phyloP scores from a whole-genome alignment of 2,797 vertebrate species.

The Ficedula albicollis region DNA sequence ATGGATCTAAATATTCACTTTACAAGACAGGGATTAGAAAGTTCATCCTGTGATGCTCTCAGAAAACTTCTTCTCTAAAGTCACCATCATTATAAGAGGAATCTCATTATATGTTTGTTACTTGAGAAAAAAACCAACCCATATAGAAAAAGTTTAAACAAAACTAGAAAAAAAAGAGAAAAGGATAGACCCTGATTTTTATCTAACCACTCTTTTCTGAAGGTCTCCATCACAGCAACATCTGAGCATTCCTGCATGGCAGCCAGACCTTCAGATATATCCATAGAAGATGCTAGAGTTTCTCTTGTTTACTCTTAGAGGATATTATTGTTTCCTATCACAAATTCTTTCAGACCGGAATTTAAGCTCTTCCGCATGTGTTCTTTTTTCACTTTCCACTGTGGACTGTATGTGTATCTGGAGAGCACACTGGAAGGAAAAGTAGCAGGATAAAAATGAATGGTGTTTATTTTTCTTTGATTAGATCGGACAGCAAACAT shows the following conservation, averaged over 20 bases:
- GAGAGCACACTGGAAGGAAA: not conserved
- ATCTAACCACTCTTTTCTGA: not conserved
- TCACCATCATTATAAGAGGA: not conserved
- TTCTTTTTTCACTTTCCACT: not conserved
- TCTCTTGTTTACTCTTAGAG: not conserved
- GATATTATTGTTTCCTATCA: not conserved
- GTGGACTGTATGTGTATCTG: not conserved
- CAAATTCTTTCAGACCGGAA: not conserved
- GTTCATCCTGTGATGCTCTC: not conserved
- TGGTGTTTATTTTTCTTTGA: constrained; percentile 27
- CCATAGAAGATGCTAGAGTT: not conserved
- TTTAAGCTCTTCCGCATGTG: not conserved
- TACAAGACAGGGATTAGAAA: not conserved
- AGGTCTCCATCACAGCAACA: not conserved
- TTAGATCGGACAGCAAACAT: not conserved
- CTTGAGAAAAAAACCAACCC: not conserved
- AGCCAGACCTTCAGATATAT: not conserved
- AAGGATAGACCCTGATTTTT: not conserved
- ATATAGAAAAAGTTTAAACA: not conserved
- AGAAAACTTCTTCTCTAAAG: not conserved
- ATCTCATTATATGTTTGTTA: not conserved
- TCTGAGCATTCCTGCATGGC: not conserved
- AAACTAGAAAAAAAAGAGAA: not conserved
- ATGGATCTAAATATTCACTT: not conserved
- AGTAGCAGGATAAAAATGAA: not conserved